Base-by-base conservation (phyloP, 2,888 invertebrate genomes). In the Pachydiplax longipennis region DNA sequence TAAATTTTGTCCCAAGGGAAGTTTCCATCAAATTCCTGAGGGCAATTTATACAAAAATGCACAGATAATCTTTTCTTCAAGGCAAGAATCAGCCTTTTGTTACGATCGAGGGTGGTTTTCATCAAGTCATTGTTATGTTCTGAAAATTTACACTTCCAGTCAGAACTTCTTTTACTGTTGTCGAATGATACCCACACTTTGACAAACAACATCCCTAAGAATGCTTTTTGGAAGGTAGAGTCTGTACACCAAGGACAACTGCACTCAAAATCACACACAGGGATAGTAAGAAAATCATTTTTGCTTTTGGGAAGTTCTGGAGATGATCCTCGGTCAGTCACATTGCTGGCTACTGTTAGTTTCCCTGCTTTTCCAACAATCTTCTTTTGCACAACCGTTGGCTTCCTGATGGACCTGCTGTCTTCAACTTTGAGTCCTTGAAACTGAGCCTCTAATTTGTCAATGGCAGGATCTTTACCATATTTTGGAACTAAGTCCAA, bases 171-270 rank as follows among this genome's bases (percentile, higher is more conserved):
- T 10, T 2, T 8, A 31, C 61, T 22, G 15, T 65, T 1, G 31
- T 37, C 22, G 37, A 61, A 37, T 4, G 61, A 35, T 15, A 87
- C 37, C 18, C 87, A 87, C 37, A 87, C 87, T 31, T 87, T 61
- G 12, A 87, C 37, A 18, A 61, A 37, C 22, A 58, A 22, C 40
- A 87, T 13, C 12, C 87, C 87, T 31, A 48, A 37, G n/a, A 87
- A 87, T 35, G 87, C 87, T 13, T 61, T 87, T 40, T 65, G 87
- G n/a, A 87, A 87, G n/a, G 58, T 37, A 22, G 61, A 87, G 61
- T 61, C 37, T 37, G 61, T 2, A 48, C 87, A 87, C 87, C 58
- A 87, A 15, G 58, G 37, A 61, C 87, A 87, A 10, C 35, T 37
- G 53, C 87, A 87, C 37, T 87, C 31, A 15, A 37, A 35, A 37